Conservation (phyloP, 2,888 invertebrate species). For the Leptopilina myrica region DNA sequence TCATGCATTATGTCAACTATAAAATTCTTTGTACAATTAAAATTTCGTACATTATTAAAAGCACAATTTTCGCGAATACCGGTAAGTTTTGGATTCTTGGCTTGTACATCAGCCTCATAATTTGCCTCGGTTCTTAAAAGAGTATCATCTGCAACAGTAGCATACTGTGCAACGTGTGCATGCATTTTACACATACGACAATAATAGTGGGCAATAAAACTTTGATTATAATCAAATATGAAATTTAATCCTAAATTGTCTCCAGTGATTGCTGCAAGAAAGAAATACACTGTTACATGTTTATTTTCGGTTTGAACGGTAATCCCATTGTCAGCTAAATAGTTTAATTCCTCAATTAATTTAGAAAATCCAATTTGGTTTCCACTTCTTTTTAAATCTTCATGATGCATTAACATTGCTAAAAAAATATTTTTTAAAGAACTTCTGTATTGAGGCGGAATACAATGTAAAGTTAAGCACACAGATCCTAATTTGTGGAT, state of each 20-base stretch:
- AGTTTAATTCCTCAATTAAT: not conserved
- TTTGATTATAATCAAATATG: not conserved
- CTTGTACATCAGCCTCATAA: not conserved
- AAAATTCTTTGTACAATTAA: not conserved
- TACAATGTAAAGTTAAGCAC: conserved; percentile 39
- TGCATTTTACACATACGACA: not conserved
- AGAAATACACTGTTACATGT: not conserved
- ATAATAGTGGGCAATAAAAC: not conserved
- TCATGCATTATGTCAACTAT: not conserved
- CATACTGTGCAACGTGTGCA: not conserved
- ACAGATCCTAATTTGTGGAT: conserved; percentile 45
- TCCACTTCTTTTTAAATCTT: conserved; percentile 15
- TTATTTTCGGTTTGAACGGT: not conserved
- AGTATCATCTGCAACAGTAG: not conserved
- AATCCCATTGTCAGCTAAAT: not conserved
- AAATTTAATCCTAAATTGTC: not conserved
- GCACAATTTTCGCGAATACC: not conserved
- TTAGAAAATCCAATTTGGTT: not conserved
- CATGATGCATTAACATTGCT: conserved; percentile 40
- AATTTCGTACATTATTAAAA: not conserved
- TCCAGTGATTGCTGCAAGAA: conserved; percentile 1
- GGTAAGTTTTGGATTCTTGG: not conserved
- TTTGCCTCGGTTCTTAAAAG: not conserved
- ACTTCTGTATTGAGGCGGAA: conserved; percentile 40
- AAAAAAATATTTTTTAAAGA: conserved; percentile 39